Percentiles rank a stretch among this genome's conserved stretches.
phyloP scores from a whole-genome alignment of 1,140 invertebrate genomes.

The Psilanteris sp. region DNA sequence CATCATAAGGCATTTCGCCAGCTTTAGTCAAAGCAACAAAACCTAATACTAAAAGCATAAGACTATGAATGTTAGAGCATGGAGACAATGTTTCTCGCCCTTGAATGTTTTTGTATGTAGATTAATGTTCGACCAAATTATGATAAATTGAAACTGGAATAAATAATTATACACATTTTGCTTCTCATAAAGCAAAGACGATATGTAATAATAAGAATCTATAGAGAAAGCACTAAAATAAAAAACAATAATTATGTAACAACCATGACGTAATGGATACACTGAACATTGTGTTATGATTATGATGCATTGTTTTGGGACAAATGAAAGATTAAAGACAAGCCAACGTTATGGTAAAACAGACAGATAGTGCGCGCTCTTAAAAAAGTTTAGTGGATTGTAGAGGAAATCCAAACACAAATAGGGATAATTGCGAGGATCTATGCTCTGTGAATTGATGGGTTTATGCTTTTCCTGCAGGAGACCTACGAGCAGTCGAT shows the following conservation, averaged over 20 bases:
- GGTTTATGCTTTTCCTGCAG: constrained; percentile 81
- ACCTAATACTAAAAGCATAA: background rate
- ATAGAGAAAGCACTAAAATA: constrained; percentile 1
- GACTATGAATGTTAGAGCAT: background rate
- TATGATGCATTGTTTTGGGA: constrained; percentile 10
- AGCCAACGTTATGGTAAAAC: background rate
- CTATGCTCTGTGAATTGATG: constrained; percentile 79
- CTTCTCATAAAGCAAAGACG: background rate
- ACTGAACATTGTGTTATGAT: constrained; percentile 49
- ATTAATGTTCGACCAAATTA: constrained; percentile 1
- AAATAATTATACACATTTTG: background rate
- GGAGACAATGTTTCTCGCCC: background rate
- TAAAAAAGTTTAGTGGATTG: constrained; percentile 2
- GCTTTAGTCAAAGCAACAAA: background rate
- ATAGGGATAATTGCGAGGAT: constrained; percentile 70
- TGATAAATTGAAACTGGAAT: background rate
- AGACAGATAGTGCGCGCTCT: constrained; percentile 14
- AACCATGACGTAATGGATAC: constrained; percentile 25
- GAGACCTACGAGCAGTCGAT: constrained; percentile 77
- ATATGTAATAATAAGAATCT: constrained; percentile 16
- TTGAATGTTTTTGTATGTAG: constrained; percentile 23
- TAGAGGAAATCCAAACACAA: constrained; percentile 31
- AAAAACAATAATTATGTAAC: constrained; percentile 33
- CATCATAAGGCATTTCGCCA: constrained; percentile 4
- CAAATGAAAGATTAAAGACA: constrained; percentile 10